Evolutionary conservation across 2,888 invertebrate genomes (phyloP), one percentile per base, ranked within the genome.

Genomic region (Mesorhabditis belari): DNA sequence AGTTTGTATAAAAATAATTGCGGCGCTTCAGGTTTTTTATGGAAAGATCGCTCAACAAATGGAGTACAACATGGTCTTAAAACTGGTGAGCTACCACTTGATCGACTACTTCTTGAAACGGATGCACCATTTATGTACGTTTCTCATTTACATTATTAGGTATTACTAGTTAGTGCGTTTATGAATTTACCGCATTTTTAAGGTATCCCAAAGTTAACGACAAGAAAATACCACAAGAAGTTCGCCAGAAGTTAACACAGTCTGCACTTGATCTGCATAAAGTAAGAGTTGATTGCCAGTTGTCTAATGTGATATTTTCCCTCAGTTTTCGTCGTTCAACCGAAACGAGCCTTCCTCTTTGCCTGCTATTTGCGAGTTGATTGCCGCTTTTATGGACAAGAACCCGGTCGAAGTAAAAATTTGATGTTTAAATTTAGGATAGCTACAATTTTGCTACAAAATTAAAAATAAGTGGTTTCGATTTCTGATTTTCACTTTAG

Each of bases 121-220:
- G 93, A 94, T 83, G 89, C 92, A 0, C 93, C 94, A 2, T 94
- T 92, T 81, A 92, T 93, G 92, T 94, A 91, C 82, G n/a, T n/a
- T n/a, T n/a, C n/a, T n/a, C n/a, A n/a, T n/a, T n/a, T n/a, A n/a
- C n/a, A n/a, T n/a, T n/a, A n/a, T n/a, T n/a, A n/a, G n/a, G n/a
- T n/a, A n/a, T n/a, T n/a, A n/a, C n/a, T n/a, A n/a, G n/a, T 92
- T 93, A 3, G 91, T 94, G 82, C 90, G 66, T 62, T 56, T 26
- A 25, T 58, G 21, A 49, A 9, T 91, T 21, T 51, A 49, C 26
- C 53, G 81, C 90, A 90, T 44, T 86, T 27, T 49, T 49, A 62
- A 4, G 54, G 26, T 9, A 50, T 57, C 25, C 6, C 25, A 9
- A 64, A 63, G 63, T 79, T 66, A 86, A 92, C 80, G 92, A 92